A percentile compares a stretch with the other conserved stretches of the same genome.
Conservation (phyloP, 2,113 vertebrate genomes). For the Eretmochelys imbricata region DNA sequence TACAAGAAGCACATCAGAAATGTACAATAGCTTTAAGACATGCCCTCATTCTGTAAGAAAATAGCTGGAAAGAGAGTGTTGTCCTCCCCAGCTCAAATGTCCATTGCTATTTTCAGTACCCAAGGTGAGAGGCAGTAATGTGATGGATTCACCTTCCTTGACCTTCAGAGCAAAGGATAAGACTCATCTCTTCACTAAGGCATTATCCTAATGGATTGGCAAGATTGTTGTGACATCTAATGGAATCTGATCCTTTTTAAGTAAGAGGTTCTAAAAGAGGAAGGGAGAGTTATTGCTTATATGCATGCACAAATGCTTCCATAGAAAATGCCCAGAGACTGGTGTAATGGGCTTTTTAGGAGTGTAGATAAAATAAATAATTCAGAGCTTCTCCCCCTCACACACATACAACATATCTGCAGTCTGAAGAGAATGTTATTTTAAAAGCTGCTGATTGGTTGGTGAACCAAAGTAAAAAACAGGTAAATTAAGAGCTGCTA, state of each 20-base stretch:
- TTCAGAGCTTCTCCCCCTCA: accelerated
- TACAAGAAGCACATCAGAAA: not conserved
- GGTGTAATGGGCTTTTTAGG: accelerated
- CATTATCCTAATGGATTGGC: not conserved
- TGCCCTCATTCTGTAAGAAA: not conserved
- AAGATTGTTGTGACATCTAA: not conserved
- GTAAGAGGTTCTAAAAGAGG: not conserved
- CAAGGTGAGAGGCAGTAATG: not conserved
- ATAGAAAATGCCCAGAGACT: not conserved
- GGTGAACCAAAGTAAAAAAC: not conserved
- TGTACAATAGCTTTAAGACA: not conserved
- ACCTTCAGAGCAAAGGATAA: not conserved
- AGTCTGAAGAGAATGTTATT: accelerated
- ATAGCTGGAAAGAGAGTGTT: not conserved
- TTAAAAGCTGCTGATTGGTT: not conserved
- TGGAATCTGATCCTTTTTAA: not conserved
- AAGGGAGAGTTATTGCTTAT: not conserved
- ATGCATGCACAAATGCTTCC: not conserved
- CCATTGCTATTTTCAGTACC: constrained; percentile 1
- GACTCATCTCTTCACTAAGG: not conserved
- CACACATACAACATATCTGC: not conserved
- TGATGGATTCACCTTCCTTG: not conserved
- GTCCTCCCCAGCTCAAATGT: not conserved
- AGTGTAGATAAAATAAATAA: not conserved
- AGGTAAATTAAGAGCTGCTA: not conserved